Conservation (phyloP, 1,140 invertebrate species). For the Coenobita brevimanus region DNA sequence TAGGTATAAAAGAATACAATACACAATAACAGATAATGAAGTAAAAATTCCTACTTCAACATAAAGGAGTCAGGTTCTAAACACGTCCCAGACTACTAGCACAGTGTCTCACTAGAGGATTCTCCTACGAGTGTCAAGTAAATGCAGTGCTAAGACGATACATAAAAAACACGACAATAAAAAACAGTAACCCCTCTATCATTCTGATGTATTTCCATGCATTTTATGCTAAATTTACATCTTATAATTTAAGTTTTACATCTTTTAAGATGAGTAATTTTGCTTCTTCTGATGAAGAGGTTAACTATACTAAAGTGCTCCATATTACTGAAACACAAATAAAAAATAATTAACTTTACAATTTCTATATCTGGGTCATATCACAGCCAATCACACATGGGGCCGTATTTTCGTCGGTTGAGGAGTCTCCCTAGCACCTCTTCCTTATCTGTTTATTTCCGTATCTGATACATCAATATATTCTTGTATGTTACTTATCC, state of each 20-base stretch:
- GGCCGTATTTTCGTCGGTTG: constrained; percentile 2
- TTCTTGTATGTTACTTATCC: too few species aligned
- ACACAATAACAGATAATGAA: constrained; percentile 13
- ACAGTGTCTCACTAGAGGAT: neutral
- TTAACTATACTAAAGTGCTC: constrained; percentile 43
- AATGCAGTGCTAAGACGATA: constrained; percentile 51
- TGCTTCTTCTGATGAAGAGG: constrained; percentile 51
- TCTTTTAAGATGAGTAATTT: constrained; percentile 45
- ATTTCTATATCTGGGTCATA: constrained; percentile 63
- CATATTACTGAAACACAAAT: constrained; percentile 29
- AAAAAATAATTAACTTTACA: constrained; percentile 44
- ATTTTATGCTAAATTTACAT: constrained; percentile 45
- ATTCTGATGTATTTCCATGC: constrained; percentile 26
- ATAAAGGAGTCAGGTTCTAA: constrained; percentile 12
- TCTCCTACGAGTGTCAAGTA: constrained; percentile 32
- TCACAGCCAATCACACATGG: constrained; percentile 58
- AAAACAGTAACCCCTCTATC: constrained; percentile 24
- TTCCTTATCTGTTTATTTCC: too few species aligned
- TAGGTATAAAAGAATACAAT: constrained; percentile 11
- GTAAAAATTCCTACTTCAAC: constrained; percentile 30
- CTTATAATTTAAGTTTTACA: constrained; percentile 55
- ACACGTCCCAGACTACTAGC: constrained; percentile 14
- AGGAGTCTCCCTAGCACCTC: neutral
- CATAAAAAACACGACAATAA: constrained; percentile 46
- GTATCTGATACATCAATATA: too few species aligned